phyloP scores from a whole-genome alignment of 2,113 vertebrate species.

The Todiramphus saurophagus region DNA sequence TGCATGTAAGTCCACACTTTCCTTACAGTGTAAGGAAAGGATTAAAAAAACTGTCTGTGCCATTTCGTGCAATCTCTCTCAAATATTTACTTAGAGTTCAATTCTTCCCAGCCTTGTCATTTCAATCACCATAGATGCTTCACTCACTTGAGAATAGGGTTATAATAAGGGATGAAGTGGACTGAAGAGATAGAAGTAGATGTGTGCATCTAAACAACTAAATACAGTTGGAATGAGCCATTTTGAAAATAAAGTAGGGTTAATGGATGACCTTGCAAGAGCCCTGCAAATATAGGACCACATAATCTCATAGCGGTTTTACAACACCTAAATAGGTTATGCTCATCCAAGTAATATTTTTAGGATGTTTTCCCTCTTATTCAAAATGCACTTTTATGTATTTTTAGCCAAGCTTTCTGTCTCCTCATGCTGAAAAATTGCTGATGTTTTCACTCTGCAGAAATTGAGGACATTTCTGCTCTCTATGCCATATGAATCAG shows the following conservation, averaged over 20 bases:
- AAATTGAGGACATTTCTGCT: conserved; percentile 53
- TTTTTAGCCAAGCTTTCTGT: conserved; percentile 65
- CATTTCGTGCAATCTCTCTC: neutral
- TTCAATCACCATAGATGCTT: neutral
- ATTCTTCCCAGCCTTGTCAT: neutral
- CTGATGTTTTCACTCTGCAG: conserved; percentile 52
- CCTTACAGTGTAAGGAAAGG: neutral
- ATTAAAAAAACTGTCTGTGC: neutral
- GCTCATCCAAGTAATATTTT: conserved; percentile 52
- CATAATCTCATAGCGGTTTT: conserved; percentile 2
- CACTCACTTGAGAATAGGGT: neutral
- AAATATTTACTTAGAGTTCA: neutral
- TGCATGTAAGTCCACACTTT: neutral
- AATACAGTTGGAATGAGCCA: neutral
- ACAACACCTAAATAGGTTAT: conserved; percentile 57
- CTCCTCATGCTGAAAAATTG: conserved; percentile 69
- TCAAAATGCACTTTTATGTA: conserved; percentile 52
- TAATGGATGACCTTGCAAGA: conserved; percentile 14
- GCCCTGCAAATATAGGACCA: neutral
- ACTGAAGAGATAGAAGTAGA: neutral
- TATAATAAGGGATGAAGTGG: neutral
- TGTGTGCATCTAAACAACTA: neutral
- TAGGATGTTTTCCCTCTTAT: conserved; percentile 35
- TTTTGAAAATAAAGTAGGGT: neutral
- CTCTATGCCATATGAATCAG: conserved; percentile 62